A percentile compares a stretch with the other conserved stretches of the same genome.
phyloP scores from a whole-genome alignment of 2,113 vertebrate genomes.

The Varanus salvator region DNA sequence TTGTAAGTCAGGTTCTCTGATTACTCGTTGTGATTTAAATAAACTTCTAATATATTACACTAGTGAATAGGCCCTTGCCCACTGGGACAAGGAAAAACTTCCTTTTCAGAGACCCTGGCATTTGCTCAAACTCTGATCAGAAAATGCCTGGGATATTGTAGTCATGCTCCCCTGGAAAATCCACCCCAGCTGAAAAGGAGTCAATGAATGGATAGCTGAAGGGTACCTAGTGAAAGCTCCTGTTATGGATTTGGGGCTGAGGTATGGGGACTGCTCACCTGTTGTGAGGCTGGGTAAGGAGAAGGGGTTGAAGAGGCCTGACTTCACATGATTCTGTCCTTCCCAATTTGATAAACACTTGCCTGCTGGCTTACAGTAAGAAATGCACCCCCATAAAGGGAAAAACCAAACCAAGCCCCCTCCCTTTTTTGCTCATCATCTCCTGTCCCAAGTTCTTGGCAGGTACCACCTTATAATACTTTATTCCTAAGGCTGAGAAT shows the following conservation, averaged over 20 bases:
- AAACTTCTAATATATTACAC: no score
- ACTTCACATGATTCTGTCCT: not conserved
- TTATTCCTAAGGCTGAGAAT: not conserved
- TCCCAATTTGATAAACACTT: not conserved
- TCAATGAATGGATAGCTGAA: not conserved
- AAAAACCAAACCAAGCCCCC: not conserved
- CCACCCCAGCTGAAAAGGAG: not conserved
- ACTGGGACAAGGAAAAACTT: no score
- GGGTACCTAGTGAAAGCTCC: not conserved
- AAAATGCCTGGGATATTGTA: not conserved
- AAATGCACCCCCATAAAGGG: not conserved
- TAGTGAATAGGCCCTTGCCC: no score
- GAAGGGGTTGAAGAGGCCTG: not conserved
- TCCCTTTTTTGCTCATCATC: not conserved
- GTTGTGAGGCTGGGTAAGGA: not conserved
- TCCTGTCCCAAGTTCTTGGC: not conserved
- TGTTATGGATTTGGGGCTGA: no score
- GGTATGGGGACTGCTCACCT: no score
- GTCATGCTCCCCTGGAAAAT: not conserved
- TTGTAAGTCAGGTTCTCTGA: no score
- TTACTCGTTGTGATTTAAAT: no score
- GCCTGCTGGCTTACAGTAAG: not conserved
- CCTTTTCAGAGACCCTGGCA: no score
- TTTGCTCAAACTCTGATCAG: no score
- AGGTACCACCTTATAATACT: not conserved